phyloP scores from a whole-genome alignment of 2,113 vertebrate genomes.

The Ammodytes marinus region DNA sequence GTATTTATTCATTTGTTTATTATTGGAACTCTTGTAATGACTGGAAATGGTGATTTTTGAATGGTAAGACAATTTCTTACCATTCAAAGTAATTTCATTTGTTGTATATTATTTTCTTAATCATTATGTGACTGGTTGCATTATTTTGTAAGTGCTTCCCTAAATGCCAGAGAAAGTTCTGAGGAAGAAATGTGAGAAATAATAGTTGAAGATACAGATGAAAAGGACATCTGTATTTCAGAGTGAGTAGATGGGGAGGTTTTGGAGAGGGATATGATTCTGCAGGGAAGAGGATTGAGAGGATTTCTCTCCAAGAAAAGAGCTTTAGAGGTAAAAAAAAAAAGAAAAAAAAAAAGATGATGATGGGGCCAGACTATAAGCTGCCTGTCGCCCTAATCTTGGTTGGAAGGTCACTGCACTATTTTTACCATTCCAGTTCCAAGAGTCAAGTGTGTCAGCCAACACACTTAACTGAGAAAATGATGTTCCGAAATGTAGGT shows the following conservation, averaged over 20 bases:
- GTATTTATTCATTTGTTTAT: not conserved
- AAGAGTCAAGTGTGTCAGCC: not conserved
- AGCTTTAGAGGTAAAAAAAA: conserved; percentile 8
- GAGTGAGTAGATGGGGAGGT: conserved; percentile 10
- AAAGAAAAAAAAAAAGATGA: not conserved
- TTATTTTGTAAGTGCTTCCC: too few relatives aligned
- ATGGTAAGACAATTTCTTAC: not conserved
- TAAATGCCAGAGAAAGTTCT: not conserved
- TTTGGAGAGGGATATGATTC: not conserved
- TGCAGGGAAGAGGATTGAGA: not conserved
- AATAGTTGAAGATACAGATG: not conserved
- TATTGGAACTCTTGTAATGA: not conserved
- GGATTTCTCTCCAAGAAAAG: conserved; percentile 19
- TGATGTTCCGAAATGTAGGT: not conserved
- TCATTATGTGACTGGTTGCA: not conserved
- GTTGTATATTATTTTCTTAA: too few relatives aligned
- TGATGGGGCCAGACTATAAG: not conserved
- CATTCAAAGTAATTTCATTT: not conserved
- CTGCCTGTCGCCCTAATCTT: not conserved
- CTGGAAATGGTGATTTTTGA: not conserved
- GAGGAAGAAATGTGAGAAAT: conserved; percentile 19
- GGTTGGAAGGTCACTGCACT: not conserved
- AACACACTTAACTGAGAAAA: not conserved
- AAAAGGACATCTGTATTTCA: conserved; percentile 9
- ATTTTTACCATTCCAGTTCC: conserved; percentile 1